Evolutionary conservation across 2,113 vertebrate species (phyloP), one percentile per base, ranked within the genome.

Genomic region (Anhinga anhinga): DNA sequence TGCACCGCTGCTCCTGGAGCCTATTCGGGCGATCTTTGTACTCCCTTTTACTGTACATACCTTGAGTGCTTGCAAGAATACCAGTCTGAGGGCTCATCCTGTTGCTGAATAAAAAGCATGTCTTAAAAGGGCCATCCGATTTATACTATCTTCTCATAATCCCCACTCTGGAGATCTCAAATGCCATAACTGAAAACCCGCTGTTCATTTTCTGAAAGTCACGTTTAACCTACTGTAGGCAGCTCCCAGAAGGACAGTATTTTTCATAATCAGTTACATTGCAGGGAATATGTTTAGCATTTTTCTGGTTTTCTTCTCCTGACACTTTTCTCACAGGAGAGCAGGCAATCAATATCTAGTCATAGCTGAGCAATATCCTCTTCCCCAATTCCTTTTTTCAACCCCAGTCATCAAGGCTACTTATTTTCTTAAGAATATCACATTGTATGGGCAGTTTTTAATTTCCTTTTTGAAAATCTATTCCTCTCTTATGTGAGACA

Each of bases 111-210:
- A 50, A 94, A 95, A 77, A 82, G 45, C 55, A 61, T 3, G 18
- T 90, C 71, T 91, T 87, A 32, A 47, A 95, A 94, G 73, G 45
- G 26, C 45, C 5, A 0, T 79, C 66, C 89, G 67, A 84, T 53
- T 92, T 86, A 29, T 0, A 16, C 61, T 58, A 32, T 77, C 66
- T 85, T 94, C 86, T 94, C 63, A 69, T 87, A 94, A 95, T 95
- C 42, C 58, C 77, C 11, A 9, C 62, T 50, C 70, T 1, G 2
- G 38, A 86, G 79, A 44, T 89, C 94, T 94, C 58, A 76, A 95
- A 62, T 91, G 53, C 66, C 42, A 11, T 93, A 95, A 86, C 77
- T 87, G 95, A 95, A 97, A 96, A 84, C 86, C 77, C 3, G 25
- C 91, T 91, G 88, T 83, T 94, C 78, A 56, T 93, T 62, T 89